phyloP scores from a whole-genome alignment of 2,113 vertebrate species.

The Mobula hypostoma region DNA sequence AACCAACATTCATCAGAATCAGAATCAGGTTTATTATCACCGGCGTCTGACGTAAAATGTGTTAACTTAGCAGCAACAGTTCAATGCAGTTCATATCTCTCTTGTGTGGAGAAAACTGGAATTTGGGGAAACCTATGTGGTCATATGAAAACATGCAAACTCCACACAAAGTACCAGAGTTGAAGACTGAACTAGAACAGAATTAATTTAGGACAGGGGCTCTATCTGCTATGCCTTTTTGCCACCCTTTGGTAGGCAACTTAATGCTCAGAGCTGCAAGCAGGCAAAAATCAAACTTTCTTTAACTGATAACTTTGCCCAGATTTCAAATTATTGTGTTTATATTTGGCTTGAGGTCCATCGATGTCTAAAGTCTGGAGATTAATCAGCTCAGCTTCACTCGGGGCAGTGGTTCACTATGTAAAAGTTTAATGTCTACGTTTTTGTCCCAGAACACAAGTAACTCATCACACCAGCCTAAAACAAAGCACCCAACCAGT shows the following conservation, averaged over 20 bases:
- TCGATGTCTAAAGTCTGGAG: neutral
- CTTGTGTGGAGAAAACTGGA: too few species aligned
- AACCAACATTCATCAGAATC: too few species aligned
- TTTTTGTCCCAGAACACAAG: neutral
- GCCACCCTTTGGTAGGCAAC: neutral
- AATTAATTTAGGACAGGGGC: too few species aligned
- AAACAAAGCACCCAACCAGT: neutral
- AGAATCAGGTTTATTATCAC: too few species aligned
- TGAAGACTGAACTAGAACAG: too few species aligned
- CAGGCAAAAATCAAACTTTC: neutral
- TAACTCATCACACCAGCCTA: neutral
- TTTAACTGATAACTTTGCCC: neutral
- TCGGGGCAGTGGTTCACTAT: neutral
- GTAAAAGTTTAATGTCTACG: neutral
- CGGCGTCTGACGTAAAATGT: too few species aligned
- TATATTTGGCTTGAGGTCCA: neutral
- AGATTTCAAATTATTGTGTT: neutral
- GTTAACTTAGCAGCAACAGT: too few species aligned
- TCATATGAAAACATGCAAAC: too few species aligned
- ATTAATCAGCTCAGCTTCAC: neutral
- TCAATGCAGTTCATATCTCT: too few species aligned
- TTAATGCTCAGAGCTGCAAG: neutral
- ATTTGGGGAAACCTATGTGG: too few species aligned
- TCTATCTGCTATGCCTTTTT: too few species aligned
- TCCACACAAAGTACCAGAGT: too few species aligned